These are phyloP conservation scores for Cranoglanis bouderius DNA, from an alignment of 2,113 vertebrate species.

Conservation along the genomic window DNA sequence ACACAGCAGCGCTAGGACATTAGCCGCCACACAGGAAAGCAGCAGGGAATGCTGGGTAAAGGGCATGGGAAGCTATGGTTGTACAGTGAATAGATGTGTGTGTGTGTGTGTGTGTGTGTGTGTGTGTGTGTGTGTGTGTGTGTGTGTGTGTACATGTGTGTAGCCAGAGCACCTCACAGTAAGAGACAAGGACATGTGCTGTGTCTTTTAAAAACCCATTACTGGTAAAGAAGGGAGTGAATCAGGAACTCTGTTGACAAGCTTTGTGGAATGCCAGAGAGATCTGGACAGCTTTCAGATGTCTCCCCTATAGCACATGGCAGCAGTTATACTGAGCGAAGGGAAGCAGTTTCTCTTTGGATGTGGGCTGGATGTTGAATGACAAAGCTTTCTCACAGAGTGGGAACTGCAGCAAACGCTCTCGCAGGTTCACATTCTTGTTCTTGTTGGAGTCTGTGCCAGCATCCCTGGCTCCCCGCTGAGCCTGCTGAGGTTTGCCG, in stretches of 20 bases:
- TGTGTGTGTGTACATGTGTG: conserved; percentile 4
- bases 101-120: conserved; percentile 8
- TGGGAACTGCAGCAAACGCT: conserved; percentile 76
- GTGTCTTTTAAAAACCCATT: conserved; percentile 10
- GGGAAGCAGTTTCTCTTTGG: conserved; percentile 83
- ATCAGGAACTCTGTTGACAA: conserved; percentile 12
- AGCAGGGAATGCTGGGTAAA: conserved; percentile 39
- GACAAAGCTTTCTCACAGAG: conserved; percentile 79
- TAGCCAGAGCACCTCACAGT: conserved; percentile 41
- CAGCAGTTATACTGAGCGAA: conserved; percentile 90
- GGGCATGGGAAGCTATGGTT: conserved; percentile 9
- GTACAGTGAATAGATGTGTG: conserved; percentile 20
- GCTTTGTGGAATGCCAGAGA: not conserved
- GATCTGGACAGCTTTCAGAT: not conserved
- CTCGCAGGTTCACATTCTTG: conserved; percentile 75
- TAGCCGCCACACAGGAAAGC: conserved; percentile 45
- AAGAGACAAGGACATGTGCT: conserved; percentile 28
- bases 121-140: conserved; percentile 8
- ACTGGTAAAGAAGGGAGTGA: not conserved
- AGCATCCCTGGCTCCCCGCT: conserved; percentile 43
- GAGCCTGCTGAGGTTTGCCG: conserved; percentile 42
- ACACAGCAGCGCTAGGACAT: conserved; percentile 44
- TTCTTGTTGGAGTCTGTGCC: conserved; percentile 69
- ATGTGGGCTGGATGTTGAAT: conserved; percentile 75
- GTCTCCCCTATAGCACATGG: conserved; percentile 75